A percentile compares a stretch with the other conserved stretches of the same genome.
Evolutionary conservation across 2,113 vertebrate genomes (phyloP).

Genomic region (Trochalopteron elliotii): DNA sequence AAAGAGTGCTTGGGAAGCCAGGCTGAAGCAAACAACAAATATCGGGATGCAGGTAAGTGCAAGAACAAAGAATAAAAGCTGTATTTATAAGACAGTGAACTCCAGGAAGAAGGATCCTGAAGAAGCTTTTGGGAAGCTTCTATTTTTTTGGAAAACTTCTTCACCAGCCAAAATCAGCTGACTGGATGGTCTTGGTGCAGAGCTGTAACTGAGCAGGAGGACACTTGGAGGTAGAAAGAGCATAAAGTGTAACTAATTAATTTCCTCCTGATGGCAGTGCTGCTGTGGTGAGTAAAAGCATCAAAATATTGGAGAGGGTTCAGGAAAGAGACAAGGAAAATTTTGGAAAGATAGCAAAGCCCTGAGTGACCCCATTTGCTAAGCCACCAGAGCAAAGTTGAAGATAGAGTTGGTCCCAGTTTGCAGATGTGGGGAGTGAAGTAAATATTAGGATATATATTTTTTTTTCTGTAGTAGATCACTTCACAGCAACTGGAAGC

Average conservation of each 20-base stretch:
- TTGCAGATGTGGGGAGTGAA: not conserved
- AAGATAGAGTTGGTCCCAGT: not conserved
- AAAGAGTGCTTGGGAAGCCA: not conserved
- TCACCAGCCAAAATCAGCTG: not conserved
- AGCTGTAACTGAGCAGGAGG: not conserved
- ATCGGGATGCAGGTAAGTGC: not conserved
- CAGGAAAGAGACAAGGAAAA: not conserved
- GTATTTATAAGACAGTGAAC: not conserved
- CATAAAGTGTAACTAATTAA: not conserved
- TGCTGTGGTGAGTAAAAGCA: not conserved
- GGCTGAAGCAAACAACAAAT: not conserved
- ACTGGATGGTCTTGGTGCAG: not conserved
- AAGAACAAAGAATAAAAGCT: not conserved
- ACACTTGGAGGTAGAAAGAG: not conserved
- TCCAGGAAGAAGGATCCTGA: not conserved
- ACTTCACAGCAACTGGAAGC: not conserved
- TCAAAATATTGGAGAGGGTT: not conserved
- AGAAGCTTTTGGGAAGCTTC: not conserved
- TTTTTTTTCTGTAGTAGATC: not conserved
- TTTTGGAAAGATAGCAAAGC: not conserved
- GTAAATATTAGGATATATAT: not conserved
- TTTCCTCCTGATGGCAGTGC: not conserved
- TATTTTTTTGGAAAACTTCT: not conserved
- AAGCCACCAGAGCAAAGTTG: not conserved
- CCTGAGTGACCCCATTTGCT: accelerated